Evolutionary conservation across 2,888 invertebrate species (phyloP).

Genomic region (Eupithecia abbreviata): DNA sequence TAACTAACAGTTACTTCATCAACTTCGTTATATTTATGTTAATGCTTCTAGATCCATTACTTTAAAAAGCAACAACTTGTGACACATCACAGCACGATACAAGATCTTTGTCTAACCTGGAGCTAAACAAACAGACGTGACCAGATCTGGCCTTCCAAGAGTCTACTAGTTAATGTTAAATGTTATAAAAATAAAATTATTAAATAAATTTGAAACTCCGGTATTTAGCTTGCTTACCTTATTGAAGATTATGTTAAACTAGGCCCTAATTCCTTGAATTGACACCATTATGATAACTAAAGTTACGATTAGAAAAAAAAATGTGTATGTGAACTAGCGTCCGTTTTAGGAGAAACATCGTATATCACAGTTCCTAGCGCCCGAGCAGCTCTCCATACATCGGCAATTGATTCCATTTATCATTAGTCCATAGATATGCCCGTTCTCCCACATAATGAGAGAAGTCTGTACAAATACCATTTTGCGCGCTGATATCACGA

Average conservation of each 20-base stretch:
- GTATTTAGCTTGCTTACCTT: neutral
- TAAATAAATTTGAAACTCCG: neutral
- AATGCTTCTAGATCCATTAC: neutral
- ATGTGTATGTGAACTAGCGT: neutral
- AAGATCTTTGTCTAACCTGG: neutral
- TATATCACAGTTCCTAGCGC: slow-evolving; percentile 15
- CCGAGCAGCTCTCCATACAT: slow-evolving; percentile 6
- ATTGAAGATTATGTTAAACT: neutral
- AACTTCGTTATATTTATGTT: neutral
- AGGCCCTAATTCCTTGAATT: neutral
- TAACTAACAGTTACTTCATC: neutral
- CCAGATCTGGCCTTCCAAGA: too few relatives aligned
- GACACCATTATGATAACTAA: neutral
- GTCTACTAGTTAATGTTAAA: too few relatives aligned
- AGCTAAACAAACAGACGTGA: neutral
- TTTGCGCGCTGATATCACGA: slow-evolving; percentile 32
- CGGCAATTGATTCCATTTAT: slow-evolving; percentile 23
- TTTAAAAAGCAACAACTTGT: neutral
- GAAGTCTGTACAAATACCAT: slow-evolving; percentile 25
- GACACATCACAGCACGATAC: neutral
- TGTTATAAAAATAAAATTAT: too few relatives aligned
- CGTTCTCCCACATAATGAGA: slow-evolving; percentile 17
- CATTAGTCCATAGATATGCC: slow-evolving; percentile 16
- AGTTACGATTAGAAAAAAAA: neutral
- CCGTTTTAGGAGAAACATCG: slow-evolving; percentile 1